Evolutionary conservation across 2,113 vertebrate species (phyloP), one percentile per base, ranked within the genome.

Genomic region (Haemorhous mexicanus): DNA sequence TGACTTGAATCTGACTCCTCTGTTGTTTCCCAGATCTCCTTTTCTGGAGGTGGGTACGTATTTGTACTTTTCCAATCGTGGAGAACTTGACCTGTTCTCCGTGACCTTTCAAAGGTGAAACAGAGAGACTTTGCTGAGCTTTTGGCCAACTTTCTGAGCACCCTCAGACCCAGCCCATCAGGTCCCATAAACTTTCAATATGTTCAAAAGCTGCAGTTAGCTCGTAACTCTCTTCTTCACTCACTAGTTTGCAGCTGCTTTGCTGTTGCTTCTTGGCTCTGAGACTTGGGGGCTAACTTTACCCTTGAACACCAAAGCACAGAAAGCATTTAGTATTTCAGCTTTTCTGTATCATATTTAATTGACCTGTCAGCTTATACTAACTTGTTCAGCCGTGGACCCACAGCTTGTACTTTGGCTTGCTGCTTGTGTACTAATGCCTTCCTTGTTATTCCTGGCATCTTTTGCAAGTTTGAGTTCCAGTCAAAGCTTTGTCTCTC

Each of bases 121-220:
- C 5, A 70, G 19, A 67, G 16, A 10, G 43, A 53, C 13, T 80
- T 63, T 58, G 10, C 18, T 47, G 11, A 30, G 10, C 13, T 84
- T 49, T 23, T n/a, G 16, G 28, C 22, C n/a, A 80, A n/a, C 26
- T 33, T 7, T 58, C 15, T 62, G 13, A 49, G 39, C 17, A 67
- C 17, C 9, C 33, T 43, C 26, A 77, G 30, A 43, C 4, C 22
- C 41, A 39, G 52, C 14, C 16, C 13, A 76, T 5, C 21, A 73
- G 16, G 27, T 66, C 6, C 3, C 43, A 41, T 17, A 49, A 49
- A 37, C 8, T 64, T 84, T 13, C 3, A 0, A 0, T 33, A 23
- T 10, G 9, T 61, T 35, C 30, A 52, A 39, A 52, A 77, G 4
- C 4, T 41, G 22, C 41, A 62, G 41, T 8, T 7, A 19, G 23